These are phyloP conservation scores for Pogoniulus pusillus DNA, from an alignment of 2,797 vertebrate species.

Conservation along the genomic window DNA sequence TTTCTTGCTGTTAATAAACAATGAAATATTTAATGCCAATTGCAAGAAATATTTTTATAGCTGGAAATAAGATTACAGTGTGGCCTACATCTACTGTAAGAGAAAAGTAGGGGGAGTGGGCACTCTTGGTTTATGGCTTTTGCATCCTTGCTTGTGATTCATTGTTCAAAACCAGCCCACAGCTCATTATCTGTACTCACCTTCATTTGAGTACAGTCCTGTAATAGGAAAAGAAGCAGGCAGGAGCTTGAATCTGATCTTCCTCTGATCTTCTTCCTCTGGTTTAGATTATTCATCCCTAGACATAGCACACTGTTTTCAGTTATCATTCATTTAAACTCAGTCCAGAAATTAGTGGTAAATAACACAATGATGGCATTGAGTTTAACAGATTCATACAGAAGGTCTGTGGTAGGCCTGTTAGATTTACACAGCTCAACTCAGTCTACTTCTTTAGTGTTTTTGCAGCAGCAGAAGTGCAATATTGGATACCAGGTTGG, in stretches of 20 bases:
- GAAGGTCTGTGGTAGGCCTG: background rate
- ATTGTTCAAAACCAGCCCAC: background rate
- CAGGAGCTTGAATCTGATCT: background rate
- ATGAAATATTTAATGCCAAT: conserved; percentile 4
- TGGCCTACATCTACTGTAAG: background rate
- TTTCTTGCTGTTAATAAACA: conserved; percentile 31
- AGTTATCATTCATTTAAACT: background rate
- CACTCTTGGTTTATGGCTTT: background rate
- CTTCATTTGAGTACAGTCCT: background rate
- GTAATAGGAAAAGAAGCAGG: background rate
- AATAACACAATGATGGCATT: background rate
- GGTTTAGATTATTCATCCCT: background rate
- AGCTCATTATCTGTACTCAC: background rate
- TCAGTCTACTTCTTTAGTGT: background rate
- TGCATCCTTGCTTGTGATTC: background rate
- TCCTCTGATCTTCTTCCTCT: background rate
- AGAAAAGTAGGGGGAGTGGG: background rate
- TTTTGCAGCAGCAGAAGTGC: background rate
- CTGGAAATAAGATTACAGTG: background rate
- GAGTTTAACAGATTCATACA: background rate
- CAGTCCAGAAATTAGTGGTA: background rate
- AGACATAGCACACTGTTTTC: background rate
- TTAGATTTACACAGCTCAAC: background rate
- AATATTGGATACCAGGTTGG: background rate
- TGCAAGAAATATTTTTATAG: background rate